A percentile compares a stretch with the other conserved stretches of the same genome.
Evolutionary conservation across 2,888 invertebrate genomes (phyloP).

Genomic region (Serripes groenlandicus): DNA sequence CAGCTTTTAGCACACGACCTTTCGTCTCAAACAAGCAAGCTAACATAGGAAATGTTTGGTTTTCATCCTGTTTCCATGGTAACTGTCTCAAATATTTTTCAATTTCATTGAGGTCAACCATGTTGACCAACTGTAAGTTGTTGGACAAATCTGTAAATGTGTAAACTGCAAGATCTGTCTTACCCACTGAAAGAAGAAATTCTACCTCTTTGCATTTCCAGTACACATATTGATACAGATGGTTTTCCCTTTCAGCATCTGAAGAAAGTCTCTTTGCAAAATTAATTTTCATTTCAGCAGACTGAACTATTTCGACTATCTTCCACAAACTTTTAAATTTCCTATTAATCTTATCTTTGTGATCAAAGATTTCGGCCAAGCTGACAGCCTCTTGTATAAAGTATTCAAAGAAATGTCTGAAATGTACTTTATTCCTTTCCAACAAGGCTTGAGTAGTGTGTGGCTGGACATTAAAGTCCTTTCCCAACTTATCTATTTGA

Average conservation of each 20-base stretch:
- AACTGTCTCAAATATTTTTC: background rate
- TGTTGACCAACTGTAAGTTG: background rate
- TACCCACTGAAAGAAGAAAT: slow-evolving; percentile 24
- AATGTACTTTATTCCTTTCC: slow-evolving; percentile 36
- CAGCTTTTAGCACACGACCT: background rate
- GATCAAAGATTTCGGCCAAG: background rate
- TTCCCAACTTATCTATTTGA: slow-evolving; percentile 29
- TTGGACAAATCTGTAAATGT: slow-evolving; percentile 10
- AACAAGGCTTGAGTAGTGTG: slow-evolving; percentile 18
- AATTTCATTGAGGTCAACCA: background rate
- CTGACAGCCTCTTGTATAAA: background rate
- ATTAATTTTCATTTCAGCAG: slow-evolving; percentile 9
- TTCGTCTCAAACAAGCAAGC: slow-evolving; percentile 1
- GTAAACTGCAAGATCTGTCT: background rate
- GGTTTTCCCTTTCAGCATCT: slow-evolving; percentile 7
- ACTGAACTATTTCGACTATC: slow-evolving; percentile 24
- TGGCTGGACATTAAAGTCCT: slow-evolving; percentile 7
- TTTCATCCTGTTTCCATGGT: background rate
- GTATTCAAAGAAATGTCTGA: slow-evolving; percentile 30
- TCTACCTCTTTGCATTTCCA: slow-evolving; percentile 44
- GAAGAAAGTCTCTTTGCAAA: slow-evolving; percentile 40
- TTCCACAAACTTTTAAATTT: slow-evolving; percentile 21
- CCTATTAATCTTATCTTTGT: background rate
- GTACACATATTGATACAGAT: slow-evolving; percentile 35
- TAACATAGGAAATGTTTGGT: background rate